These are phyloP conservation scores for Teinopalpus imperialis DNA, from an alignment of 2,888 invertebrate species.

Conservation along the genomic window DNA sequence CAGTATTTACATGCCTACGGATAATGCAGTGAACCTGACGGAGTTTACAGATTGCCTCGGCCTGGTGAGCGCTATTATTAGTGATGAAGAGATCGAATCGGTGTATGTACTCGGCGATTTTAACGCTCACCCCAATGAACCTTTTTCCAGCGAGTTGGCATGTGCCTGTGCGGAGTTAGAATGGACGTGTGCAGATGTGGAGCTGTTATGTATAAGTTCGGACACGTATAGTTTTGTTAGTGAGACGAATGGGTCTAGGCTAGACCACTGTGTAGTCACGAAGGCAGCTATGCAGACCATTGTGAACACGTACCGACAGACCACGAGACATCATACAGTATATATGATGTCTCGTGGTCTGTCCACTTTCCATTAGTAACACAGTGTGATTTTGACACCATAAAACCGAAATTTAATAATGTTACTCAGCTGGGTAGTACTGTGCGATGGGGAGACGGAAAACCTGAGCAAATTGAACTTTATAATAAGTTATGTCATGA, in stretches of 20 bases:
- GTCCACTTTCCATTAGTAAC: not conserved
- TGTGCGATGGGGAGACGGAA: conserved; percentile 20
- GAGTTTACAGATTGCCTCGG: conserved; percentile 32
- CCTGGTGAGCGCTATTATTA: conserved; percentile 29
- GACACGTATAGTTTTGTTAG: not conserved
- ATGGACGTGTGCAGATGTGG: not conserved
- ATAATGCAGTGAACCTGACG: conserved; percentile 27
- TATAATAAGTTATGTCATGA: conserved; percentile 2
- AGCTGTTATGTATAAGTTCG: not conserved
- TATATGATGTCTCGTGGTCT: not conserved
- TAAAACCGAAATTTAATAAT: not conserved
- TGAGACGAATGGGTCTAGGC: not conserved
- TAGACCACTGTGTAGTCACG: not conserved
- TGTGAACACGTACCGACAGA: too few relatives aligned
- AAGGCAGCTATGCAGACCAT: too few relatives aligned
- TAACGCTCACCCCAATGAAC: conserved; percentile 33
- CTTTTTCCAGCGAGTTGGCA: not conserved
- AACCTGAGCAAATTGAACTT: not conserved
- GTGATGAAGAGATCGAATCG: conserved; percentile 22
- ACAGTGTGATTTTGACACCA: not conserved
- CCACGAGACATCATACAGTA: too few relatives aligned
- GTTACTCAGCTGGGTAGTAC: not conserved
- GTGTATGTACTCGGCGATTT: conserved; percentile 33
- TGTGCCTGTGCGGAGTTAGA: not conserved
- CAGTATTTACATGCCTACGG: not conserved